These are phyloP conservation scores for Hylaeus volcanicus DNA, from an alignment of 1,140 invertebrate genomes.

Conservation along the genomic window DNA sequence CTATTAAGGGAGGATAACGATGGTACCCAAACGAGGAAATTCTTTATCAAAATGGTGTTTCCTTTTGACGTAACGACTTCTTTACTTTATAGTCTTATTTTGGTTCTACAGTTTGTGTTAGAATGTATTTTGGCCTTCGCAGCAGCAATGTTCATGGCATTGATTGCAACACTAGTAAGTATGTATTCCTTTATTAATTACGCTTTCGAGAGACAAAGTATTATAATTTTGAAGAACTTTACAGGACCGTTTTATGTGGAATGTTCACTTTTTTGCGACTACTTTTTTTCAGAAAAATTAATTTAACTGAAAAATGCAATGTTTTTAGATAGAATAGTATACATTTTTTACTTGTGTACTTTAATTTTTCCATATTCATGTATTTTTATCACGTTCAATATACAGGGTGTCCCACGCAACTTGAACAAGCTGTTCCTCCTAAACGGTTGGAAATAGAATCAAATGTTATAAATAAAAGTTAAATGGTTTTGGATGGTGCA, in stretches of 20 bases:
- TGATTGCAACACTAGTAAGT: slow-evolving; percentile 6
- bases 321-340: too few species aligned
- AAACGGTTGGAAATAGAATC: too few species aligned
- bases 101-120: neutral
- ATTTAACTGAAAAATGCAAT: too few species aligned
- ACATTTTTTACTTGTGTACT: too few species aligned
- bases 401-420: too few species aligned
- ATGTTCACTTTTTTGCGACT: neutral
- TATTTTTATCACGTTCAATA: too few species aligned
- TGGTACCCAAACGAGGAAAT: neutral
- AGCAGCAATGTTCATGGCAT: neutral
- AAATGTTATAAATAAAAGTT: too few species aligned
- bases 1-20: neutral
- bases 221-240: neutral
- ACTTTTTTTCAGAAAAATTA: too few species aligned
- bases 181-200: too few species aligned
- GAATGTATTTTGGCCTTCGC: neutral
- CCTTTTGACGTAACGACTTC: slow-evolving; percentile 4
- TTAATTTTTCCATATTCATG: too few species aligned
- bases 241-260: neutral
- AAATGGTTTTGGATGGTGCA: too few species aligned
- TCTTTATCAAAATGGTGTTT: slow-evolving; percentile 26
- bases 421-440: too few species aligned
- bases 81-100: slow-evolving; percentile 16
- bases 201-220: neutral